phyloP scores from a whole-genome alignment of 2,113 vertebrate genomes.

The Mastomys coucha region DNA sequence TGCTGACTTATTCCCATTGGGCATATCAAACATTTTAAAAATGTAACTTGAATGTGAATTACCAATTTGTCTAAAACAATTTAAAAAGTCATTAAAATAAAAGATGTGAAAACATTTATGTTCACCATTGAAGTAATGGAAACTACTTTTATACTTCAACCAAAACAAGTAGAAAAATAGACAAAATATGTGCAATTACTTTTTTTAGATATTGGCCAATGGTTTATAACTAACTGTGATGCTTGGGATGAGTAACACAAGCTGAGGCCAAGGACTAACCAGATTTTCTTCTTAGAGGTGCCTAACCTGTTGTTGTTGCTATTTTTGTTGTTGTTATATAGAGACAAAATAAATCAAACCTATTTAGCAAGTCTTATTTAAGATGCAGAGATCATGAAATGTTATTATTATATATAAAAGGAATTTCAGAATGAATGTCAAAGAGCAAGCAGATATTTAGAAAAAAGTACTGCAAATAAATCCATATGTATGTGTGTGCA shows the following conservation, averaged over 20 bases:
- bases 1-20: neutral
- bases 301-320: neutral
- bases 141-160: neutral
- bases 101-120: neutral
- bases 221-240: neutral
- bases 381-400: neutral
- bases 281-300: neutral
- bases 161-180: neutral
- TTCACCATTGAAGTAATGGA: neutral
- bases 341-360: neutral
- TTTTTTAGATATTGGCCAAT: neutral
- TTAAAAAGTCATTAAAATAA: neutral
- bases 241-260: neutral
- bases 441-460: neutral
- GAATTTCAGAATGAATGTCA: neutral
- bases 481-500: neutral
- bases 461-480: neutral
- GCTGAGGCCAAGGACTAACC: rapidly evolving
- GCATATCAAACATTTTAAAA: neutral
- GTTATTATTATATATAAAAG: neutral
- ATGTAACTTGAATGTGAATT: neutral
- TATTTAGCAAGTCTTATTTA: neutral
- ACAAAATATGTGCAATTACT: neutral
- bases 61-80: neutral
- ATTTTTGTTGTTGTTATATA: neutral